Conservation (phyloP, 2,797 vertebrate genomes). For the Falco columbarius region DNA sequence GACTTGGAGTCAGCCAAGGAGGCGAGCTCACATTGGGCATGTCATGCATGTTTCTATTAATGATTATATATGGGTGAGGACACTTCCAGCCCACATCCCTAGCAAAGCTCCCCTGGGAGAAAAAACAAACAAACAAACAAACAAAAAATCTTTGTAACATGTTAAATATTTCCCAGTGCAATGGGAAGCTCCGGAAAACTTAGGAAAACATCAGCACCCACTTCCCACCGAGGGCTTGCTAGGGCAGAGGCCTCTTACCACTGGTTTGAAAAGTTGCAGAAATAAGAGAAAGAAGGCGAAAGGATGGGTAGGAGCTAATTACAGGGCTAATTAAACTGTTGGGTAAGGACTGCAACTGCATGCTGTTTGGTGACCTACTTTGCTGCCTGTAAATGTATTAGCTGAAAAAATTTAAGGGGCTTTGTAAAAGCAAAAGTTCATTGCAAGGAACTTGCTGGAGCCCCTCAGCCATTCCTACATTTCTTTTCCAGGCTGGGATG, state of each 20-base stretch:
- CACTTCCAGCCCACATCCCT: not conserved
- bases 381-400: conserved; percentile 6
- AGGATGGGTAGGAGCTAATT: conserved; percentile 22
- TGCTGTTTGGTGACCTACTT: conserved; percentile 78
- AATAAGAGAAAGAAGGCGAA: conserved; percentile 2
- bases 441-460: not conserved
- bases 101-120: not conserved
- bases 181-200: conserved; percentile 7
- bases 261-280: conserved; percentile 48
- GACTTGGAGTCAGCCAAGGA: not conserved
- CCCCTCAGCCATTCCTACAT: not conserved
- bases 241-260: conserved; percentile 53
- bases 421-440: not conserved
- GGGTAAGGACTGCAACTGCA: conserved; percentile 57
- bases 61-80: not conserved
- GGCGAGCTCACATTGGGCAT: not conserved
- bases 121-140: too few relatives aligned
- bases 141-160: not conserved
- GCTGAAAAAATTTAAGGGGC: not conserved
- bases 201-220: conserved; percentile 25
- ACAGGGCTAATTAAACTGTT: conserved; percentile 69
- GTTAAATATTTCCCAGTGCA: not conserved
- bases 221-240: conserved; percentile 17
- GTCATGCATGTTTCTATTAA: not conserved
- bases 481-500: not conserved